Conservation (phyloP, 2,113 vertebrate species). For the Sclerurus mexicanus region DNA sequence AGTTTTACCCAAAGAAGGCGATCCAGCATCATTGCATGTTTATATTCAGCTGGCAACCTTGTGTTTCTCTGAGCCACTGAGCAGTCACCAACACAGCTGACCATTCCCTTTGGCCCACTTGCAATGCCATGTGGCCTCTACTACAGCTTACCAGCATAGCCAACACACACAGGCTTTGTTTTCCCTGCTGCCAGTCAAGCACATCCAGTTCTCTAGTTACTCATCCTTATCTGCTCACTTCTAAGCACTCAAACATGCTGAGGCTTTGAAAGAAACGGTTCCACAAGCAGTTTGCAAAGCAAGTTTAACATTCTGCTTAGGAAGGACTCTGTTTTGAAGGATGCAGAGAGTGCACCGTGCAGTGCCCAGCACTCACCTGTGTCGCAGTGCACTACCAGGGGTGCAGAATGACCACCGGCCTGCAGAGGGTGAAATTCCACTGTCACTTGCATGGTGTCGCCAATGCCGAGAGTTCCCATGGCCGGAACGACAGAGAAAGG, state of each 20-base stretch:
- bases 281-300: background rate
- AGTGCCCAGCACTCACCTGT: constrained; percentile 70
- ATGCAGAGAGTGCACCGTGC: background rate
- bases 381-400: constrained; percentile 79
- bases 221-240: background rate
- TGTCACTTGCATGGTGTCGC: constrained; percentile 78
- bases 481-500: constrained; percentile 82
- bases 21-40: background rate
- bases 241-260: background rate
- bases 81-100: background rate
- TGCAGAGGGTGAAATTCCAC: constrained; percentile 80
- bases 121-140: accelerated
- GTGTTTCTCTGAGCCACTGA: background rate
- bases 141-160: background rate
- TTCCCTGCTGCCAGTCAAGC: background rate
- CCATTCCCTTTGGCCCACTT: background rate
- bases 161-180: background rate
- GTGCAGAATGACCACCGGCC: constrained; percentile 68
- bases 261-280: background rate
- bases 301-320: background rate
- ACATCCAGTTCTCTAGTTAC: background rate
- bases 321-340: background rate
- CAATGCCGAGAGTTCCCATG: constrained; percentile 71
- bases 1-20: background rate
- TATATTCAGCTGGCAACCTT: background rate